Evolutionary conservation across 2,888 invertebrate species (phyloP), one percentile per base, ranked within the genome.

Genomic region (Yponomeuta sedellus): DNA sequence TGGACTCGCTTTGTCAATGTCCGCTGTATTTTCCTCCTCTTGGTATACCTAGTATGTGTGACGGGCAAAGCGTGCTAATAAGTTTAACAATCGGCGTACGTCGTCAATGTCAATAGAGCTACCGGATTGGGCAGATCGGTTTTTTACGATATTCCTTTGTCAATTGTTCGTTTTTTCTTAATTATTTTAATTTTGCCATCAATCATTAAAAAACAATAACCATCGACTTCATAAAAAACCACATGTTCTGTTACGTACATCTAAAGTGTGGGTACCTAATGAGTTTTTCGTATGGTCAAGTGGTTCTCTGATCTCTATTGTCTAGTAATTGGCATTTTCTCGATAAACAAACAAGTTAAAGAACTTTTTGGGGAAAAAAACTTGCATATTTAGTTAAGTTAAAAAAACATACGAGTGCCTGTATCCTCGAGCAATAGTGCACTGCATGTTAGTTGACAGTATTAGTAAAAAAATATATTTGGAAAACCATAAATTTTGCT

Each of bases 241-340:
- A 34, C 34, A 34, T 34, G 34, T 34, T 34, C 1, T 34, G 34
- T 34, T 34, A 62, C 62, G 28, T 62, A 59, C n/a, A 20, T 62
- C 12, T 59, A 10, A 58, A 25, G 8, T 0, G 6, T 34, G 8
- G 20, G 20, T 57, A 56, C 6, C 16, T 56, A 62, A 62, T 62
- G 62, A 19, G 6, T 62, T 62, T 25, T 61, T 62, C n/a, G 8
- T 39, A n/a, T 62, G 40, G 40, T 62, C 39, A 74, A 34, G 8
- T 57, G 25, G 73, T 85, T 84, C 85, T 82, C 75, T 79, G 68
- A 70, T 68, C 72, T 72, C 80, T 75, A 82, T 85, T 86, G 81
- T 86, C 75, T 34, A n/a, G 10, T 73, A 77, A 78, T 78, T 69
- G 75, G 76, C 76, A 80, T 83, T 80, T 81, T 77, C 76, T 78